Evolutionary conservation across 2,797 vertebrate genomes (phyloP), one percentile per base, ranked within the genome.

Genomic region (Cossypha polioptera): DNA sequence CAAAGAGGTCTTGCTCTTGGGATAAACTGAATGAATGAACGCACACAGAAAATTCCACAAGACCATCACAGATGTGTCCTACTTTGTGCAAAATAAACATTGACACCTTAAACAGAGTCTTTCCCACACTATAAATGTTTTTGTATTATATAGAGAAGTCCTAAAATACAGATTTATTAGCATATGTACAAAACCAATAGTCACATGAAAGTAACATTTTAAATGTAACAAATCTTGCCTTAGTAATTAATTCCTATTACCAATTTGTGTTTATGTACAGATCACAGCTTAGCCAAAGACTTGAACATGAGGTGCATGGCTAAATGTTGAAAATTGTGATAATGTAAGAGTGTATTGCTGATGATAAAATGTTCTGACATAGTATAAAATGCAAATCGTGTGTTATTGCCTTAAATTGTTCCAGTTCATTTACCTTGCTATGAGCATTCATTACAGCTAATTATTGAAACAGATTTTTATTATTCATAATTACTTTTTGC

Each of bases 401-500:
- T 95, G 95, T 92, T 96, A 97, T 92, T 96, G 92, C 92, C 94
- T 97, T 96, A 97, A 97, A 97, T 97, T 94, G 92, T 97, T 98
- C 80, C 95, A 96, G 96, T 95, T 97, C 96, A 97, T 97, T 98
- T 98, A 95, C 54, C 93, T 97, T 89, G 31, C 97, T 96, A 77
- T 67, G 83, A 96, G 74, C 95, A 97, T 97, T 96, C 95, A 97
- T 98, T 98, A 97, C 16, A 96, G 79, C 91, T 98, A 98, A 98
- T 98, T 98, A 98, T 97, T 93, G 87, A 96, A 97, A 98, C 92
- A 96, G 94, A 97, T 97, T 98, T 98, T 97, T 97, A 97, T 97
- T 98, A 97, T 97, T 98, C 95, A 76, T 97, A 97, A 98, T 97
- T 97, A 97, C 95, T 97, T 97, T 96, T 97, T 95, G 94, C 90